Evolutionary conservation across 1,140 invertebrate species (phyloP), one percentile per base, ranked within the genome.

Genomic region (Steinernema feltiae): DNA sequence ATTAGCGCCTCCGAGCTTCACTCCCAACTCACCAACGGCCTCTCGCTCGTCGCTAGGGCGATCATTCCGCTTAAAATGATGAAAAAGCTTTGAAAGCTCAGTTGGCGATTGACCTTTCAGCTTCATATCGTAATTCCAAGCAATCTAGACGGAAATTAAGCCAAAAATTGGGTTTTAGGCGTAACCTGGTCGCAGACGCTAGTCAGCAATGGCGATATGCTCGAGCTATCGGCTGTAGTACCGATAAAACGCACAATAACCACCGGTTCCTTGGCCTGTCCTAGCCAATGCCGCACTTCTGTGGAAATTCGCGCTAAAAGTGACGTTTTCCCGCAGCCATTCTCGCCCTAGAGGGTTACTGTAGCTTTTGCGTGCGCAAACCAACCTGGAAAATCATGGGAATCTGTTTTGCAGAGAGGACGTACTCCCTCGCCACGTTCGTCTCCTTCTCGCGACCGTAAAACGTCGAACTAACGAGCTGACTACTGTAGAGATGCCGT

Each of bases 321-420:
- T 1, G 95, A 97, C 1, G 95, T 98, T 88, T 99, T 99, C 0
- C 96, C 96, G 85, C 95, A 98, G 31, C 96, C 96, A 82, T 94
- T 93, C 88, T 94, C 93, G 0, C 96, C 96, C 86, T 94, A 94
- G 75, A 98, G 24, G 53, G 12, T 63, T 21, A 63, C 24, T 63
- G 7, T 63, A 15, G 53, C 24, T 21, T n/a, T 7, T 63, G 24
- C 7, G 53, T 63, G 15, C 7, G 41, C n/a, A 27, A 63, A 63
- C 7, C 24, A 15, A 74, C 74, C 46, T 75, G 73, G 1, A 75
- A 41, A 27, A 75, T 72, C 46, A 75, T 72, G 69, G 80, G 31
- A 41, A 74, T 77, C 17, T 48, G 31, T 30, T 91, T 85, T 75
- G 90, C 88, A n/a, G 91, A 92, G 73, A 91, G 88, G 90, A 98